Evolutionary conservation across 2,888 invertebrate genomes (phyloP), one percentile per base, ranked within the genome.

Genomic region (Sinohyriopsis cumingii): DNA sequence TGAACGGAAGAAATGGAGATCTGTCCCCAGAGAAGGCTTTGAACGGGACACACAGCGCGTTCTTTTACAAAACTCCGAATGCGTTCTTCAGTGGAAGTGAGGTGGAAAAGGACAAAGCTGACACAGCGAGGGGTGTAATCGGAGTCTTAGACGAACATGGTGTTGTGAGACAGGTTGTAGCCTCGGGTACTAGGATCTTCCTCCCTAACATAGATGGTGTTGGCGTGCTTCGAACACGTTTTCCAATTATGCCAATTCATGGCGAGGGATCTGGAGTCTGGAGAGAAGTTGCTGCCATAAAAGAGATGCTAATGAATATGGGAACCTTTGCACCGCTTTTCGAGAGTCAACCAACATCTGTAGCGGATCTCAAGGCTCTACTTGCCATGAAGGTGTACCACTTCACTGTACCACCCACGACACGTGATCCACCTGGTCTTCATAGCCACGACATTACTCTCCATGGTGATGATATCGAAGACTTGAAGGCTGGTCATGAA

Each of bases 211-310:
- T 87, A 28, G 74, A 77, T 9, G 83, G 82, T 2, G 77, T 86
- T 3, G 86, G 87, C 7, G 71, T 69, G 15, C 28, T 85, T 12
- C 73, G 87, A 53, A 80, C 76, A 24, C 76, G 87, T 55, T 87
- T 78, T 65, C 86, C 87, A 4, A 83, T 87, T 56, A 72, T 82
- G 73, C 86, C 86, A 0, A 68, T 86, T 0, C 82, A 86, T 64
- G 71, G 73, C 1, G 87, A 86, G 25, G 15, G 63, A 54, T n/a
- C 22, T 22, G 45, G 72, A n/a, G 73, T 78, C 6, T 79, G 80
- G 72, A 85, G 84, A 64, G 86, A 86, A 68, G 67, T 87, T 28
- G 79, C 80, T 19, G 80, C 78, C 9, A 33, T 81, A 22, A 75
- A 79, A 73, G 77, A 77, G 56, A 78, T 82, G 73, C 76, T 80